These are phyloP conservation scores for Epicampocera succincta DNA, from an alignment of 2,888 invertebrate genomes.

Conservation along the genomic window DNA sequence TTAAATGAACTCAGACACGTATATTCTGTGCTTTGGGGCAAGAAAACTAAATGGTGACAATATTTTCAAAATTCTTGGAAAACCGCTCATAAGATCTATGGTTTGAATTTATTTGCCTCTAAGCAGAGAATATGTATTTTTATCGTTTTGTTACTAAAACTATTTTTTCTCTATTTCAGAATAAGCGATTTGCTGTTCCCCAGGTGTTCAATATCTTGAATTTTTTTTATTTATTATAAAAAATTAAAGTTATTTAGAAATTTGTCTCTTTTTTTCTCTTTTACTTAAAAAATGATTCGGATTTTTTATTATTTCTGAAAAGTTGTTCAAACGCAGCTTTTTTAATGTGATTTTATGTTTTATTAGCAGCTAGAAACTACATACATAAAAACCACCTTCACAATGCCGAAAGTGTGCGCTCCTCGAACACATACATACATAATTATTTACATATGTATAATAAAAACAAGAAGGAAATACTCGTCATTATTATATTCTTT, in stretches of 20 bases:
- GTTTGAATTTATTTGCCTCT: too few species aligned
- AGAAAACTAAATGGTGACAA: too few species aligned
- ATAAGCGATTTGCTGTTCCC: slow-evolving; percentile 67
- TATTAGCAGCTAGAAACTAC: slow-evolving; percentile 11
- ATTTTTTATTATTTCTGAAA: slow-evolving; percentile 34
- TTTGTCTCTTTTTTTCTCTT: slow-evolving; percentile 28
- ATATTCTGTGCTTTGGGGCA: too few species aligned
- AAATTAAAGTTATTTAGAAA: slow-evolving; percentile 51
- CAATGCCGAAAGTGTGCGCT: slow-evolving; percentile 17
- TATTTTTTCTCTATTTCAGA: slow-evolving; percentile 71
- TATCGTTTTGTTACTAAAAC: neutral
- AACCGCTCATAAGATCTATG: too few species aligned
- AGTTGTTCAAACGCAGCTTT: slow-evolving; percentile 44
- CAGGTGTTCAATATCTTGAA: slow-evolving; percentile 21
- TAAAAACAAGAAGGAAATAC: slow-evolving; percentile 52
- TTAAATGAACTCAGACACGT: neutral
- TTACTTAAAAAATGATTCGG: slow-evolving; percentile 19
- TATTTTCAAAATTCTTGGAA: too few species aligned
- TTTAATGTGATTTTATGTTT: slow-evolving; percentile 58
- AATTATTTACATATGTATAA: neutral
- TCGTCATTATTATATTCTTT: slow-evolving; percentile 62
- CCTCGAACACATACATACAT: neutral
- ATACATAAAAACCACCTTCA: neutral
- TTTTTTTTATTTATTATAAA: slow-evolving; percentile 55
- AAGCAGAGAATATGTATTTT: too few species aligned